Evolutionary conservation across 2,113 vertebrate genomes (phyloP).

Genomic region (Collichthys lucidus): DNA sequence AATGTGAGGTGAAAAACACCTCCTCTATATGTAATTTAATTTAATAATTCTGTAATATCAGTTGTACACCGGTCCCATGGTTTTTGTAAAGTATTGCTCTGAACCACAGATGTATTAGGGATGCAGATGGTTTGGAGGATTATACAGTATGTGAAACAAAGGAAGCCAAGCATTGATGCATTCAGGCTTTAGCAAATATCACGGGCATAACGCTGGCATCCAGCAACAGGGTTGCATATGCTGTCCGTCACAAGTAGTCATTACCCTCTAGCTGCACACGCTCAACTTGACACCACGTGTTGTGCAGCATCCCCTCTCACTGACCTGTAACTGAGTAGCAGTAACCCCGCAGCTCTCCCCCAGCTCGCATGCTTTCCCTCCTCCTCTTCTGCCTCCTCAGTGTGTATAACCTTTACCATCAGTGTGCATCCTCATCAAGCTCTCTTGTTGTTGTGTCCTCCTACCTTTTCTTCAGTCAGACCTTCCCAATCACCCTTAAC

Average conservation of each 20-base stretch:
- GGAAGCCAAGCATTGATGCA: neutral
- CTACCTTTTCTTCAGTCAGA: slow-evolving; percentile 6
- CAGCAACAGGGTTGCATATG: slow-evolving; percentile 62
- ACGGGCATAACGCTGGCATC: slow-evolving; percentile 6
- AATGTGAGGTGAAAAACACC: neutral
- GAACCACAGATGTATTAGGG: neutral
- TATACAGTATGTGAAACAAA: neutral
- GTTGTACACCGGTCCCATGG: neutral
- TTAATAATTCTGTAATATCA: neutral
- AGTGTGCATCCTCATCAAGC: slow-evolving; percentile 26
- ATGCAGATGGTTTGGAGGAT: neutral
- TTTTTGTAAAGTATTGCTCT: neutral
- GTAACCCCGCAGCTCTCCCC: slow-evolving; percentile 30
- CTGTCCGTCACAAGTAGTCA: slow-evolving; percentile 61
- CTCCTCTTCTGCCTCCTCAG: slow-evolving; percentile 17
- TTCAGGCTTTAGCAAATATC: slow-evolving; percentile 36
- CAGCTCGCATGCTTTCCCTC: neutral
- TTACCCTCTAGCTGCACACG: slow-evolving; percentile 50
- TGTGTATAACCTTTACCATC: slow-evolving; percentile 34
- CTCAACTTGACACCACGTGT: slow-evolving; percentile 41
- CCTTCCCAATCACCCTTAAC: slow-evolving; percentile 6
- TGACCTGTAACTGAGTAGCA: slow-evolving; percentile 68
- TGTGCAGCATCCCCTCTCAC: slow-evolving; percentile 48
- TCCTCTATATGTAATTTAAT: neutral
- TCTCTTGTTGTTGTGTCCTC: slow-evolving; percentile 5